Evolutionary conservation across 2,113 vertebrate genomes (phyloP).

Genomic region (Aegithalos caudatus): DNA sequence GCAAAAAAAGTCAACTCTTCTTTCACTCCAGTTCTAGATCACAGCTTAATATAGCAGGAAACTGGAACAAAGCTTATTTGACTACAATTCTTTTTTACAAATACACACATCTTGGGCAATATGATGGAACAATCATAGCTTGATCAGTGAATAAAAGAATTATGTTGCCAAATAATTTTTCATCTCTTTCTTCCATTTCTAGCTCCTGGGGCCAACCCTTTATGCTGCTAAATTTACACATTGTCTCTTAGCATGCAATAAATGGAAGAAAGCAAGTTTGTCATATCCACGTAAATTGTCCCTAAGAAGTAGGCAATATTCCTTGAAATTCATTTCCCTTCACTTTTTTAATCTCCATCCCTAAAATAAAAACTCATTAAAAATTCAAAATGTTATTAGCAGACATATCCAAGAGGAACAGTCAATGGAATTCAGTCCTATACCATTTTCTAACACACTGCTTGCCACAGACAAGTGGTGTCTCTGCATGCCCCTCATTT

Average conservation of each 20-base stretch:
- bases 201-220: not conserved
- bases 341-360: not conserved
- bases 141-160: not conserved
- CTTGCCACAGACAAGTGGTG: not conserved
- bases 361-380: not conserved
- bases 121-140: not conserved
- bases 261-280: not conserved
- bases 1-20: not conserved
- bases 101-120: not conserved
- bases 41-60: not conserved
- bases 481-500: not conserved
- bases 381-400: not conserved
- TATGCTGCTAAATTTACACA: not conserved
- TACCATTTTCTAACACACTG: not conserved
- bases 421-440: not conserved
- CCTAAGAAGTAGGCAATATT: not conserved
- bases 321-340: not conserved
- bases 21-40: not conserved
- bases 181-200: not conserved
- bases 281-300: not conserved
- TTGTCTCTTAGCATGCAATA: not conserved
- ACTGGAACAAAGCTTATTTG: not conserved
- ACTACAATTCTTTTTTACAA: not conserved
- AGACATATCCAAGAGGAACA: not conserved
- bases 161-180: not conserved